phyloP scores from a whole-genome alignment of 2,888 invertebrate species.

The Cactoblastis cactorum region DNA sequence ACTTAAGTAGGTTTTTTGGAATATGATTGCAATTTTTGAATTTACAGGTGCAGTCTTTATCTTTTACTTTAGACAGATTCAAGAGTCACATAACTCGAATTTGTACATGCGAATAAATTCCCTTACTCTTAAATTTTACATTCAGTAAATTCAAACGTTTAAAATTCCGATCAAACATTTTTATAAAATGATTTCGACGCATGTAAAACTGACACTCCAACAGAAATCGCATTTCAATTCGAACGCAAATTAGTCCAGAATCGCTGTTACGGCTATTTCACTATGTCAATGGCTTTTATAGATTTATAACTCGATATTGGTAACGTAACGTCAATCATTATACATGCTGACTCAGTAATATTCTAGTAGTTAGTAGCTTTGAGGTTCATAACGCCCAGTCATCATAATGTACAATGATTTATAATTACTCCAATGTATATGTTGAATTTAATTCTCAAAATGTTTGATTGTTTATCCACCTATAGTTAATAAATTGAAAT shows the following conservation, averaged over 20 bases:
- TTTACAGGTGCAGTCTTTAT: too few species aligned
- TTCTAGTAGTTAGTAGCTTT: background rate
- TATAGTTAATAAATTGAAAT: too few species aligned
- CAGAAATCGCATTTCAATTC: background rate
- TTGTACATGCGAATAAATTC: too few species aligned
- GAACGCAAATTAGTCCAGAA: constrained; percentile 1
- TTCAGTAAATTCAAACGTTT: too few species aligned
- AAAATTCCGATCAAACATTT: too few species aligned
- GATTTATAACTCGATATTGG: constrained; percentile 2
- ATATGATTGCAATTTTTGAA: too few species aligned
- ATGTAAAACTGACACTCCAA: background rate
- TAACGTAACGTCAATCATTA: constrained; percentile 2
- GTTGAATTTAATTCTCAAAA: background rate
- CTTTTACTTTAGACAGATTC: too few species aligned
- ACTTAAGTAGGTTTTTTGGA: too few species aligned
- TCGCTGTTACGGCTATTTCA: constrained; percentile 1
- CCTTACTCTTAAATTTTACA: too few species aligned
- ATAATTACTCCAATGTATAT: background rate
- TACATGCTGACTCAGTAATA: background rate
- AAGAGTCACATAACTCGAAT: too few species aligned
- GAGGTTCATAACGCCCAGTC: background rate
- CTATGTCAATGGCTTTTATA: constrained; percentile 2
- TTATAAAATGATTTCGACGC: background rate
- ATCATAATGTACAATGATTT: background rate
- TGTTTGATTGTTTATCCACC: background rate